phyloP scores from a whole-genome alignment of 2,797 vertebrate genomes.

The Protosalanx chinensis region DNA sequence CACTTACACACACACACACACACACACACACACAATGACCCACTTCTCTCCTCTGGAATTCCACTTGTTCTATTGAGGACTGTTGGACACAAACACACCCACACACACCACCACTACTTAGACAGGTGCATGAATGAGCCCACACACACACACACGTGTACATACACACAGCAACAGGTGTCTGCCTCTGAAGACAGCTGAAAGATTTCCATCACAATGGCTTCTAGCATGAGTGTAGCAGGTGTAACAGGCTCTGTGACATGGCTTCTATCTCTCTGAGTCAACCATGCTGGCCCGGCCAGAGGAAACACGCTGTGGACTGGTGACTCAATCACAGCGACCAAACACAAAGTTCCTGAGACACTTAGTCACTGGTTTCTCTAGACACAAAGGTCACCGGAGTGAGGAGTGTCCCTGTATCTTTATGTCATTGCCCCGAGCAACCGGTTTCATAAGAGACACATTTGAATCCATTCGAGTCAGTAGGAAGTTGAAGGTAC shows the following conservation, averaged over 20 bases:
- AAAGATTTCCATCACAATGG: background rate
- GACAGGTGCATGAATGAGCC: background rate
- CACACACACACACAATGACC: slow-evolving; percentile 48
- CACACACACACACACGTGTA: slow-evolving; percentile 7
- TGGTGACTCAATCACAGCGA: background rate
- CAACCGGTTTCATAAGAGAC: too few species aligned
- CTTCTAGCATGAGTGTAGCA: background rate
- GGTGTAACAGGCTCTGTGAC: background rate
- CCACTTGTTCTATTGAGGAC: slow-evolving; percentile 35
- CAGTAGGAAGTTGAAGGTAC: too few species aligned
- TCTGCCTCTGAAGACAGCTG: background rate
- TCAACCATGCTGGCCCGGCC: background rate
- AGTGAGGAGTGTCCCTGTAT: too few species aligned
- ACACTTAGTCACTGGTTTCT: background rate
- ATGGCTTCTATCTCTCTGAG: background rate
- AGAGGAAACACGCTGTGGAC: background rate
- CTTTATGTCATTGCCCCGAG: too few species aligned
- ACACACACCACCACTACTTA: background rate
- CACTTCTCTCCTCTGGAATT: slow-evolving; percentile 43
- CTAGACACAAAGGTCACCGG: too few species aligned
- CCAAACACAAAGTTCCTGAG: background rate
- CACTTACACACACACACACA: background rate
- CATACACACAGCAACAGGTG: slow-evolving; percentile 1
- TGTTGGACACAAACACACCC: background rate
- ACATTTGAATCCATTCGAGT: too few species aligned